These are phyloP conservation scores for Rhorus exstirpatorius DNA, from an alignment of 2,888 invertebrate genomes.

Conservation along the genomic window DNA sequence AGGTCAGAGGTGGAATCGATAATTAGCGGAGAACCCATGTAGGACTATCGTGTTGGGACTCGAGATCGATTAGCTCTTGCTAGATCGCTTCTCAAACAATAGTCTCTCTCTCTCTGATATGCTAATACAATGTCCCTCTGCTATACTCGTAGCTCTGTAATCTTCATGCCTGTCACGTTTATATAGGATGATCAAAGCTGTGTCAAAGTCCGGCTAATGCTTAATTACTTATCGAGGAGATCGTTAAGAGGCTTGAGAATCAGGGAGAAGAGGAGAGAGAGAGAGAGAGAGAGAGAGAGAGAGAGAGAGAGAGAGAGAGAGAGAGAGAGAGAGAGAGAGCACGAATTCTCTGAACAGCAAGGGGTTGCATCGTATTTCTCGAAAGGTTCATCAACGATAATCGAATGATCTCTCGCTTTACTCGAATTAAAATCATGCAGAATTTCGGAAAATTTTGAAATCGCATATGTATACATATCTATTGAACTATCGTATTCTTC, in stretches of 20 bases:
- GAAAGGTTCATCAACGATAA: conserved; percentile 42
- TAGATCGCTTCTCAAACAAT: conserved; percentile 56
- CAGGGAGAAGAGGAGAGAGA: background rate
- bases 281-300: conserved; percentile 5
- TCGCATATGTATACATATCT: too few species aligned
- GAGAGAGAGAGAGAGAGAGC: background rate
- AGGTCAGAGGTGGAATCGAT: conserved; percentile 57
- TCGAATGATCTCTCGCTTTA: conserved; percentile 52
- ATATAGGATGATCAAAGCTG: conserved; percentile 62
- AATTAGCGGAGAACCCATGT: conserved; percentile 25
- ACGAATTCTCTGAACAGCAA: background rate
- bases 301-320: conserved; percentile 12
- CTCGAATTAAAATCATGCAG: conserved; percentile 40
- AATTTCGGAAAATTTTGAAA: conserved; percentile 26
- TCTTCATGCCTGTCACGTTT: conserved; percentile 51
- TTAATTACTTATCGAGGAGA: conserved; percentile 66
- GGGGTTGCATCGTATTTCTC: conserved; percentile 14
- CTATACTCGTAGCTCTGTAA: conserved; percentile 47
- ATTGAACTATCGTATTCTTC: too few species aligned
- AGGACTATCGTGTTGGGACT: conserved; percentile 53
- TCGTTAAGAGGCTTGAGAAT: conserved; percentile 35
- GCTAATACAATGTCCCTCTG: conserved; percentile 23
- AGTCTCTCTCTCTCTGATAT: conserved; percentile 22
- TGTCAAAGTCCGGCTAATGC: conserved; percentile 64
- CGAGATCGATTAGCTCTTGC: conserved; percentile 55